Evolutionary conservation across 2,888 invertebrate species (phyloP).

Genomic region (Volucella inflata): DNA sequence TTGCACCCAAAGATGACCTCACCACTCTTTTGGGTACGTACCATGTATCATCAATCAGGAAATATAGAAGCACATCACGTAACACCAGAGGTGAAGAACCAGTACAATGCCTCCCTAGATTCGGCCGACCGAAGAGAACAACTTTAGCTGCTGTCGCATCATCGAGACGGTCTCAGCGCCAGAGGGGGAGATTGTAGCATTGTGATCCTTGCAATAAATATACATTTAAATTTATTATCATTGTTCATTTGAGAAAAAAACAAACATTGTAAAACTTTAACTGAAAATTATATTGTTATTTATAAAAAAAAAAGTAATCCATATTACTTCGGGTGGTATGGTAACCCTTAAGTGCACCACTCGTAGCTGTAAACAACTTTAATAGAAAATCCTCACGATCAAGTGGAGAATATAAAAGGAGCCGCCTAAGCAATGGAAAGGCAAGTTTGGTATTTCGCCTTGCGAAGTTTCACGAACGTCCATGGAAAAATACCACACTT

Average conservation of each 20-base stretch:
- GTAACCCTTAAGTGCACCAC: too few species aligned
- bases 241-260: not conserved
- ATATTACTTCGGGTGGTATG: too few species aligned
- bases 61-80: not conserved
- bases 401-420: too few species aligned
- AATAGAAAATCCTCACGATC: too few species aligned
- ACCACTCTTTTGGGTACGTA: not conserved
- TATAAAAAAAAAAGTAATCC: accelerated
- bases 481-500: not conserved
- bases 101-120: not conserved
- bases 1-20: not conserved
- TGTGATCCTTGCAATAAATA: not conserved
- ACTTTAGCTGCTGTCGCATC: not conserved
- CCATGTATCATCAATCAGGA: not conserved
- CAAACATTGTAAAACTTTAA: not conserved
- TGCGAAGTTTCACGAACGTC: not conserved
- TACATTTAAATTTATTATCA: not conserved
- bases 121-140: not conserved
- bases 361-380: not conserved
- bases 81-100: not conserved
- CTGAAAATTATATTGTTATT: not conserved
- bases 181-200: not conserved
- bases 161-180: not conserved
- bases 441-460: not conserved
- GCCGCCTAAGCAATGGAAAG: too few species aligned